Conservation (phyloP, 2,888 invertebrate species). For the Morpho deidamia region DNA sequence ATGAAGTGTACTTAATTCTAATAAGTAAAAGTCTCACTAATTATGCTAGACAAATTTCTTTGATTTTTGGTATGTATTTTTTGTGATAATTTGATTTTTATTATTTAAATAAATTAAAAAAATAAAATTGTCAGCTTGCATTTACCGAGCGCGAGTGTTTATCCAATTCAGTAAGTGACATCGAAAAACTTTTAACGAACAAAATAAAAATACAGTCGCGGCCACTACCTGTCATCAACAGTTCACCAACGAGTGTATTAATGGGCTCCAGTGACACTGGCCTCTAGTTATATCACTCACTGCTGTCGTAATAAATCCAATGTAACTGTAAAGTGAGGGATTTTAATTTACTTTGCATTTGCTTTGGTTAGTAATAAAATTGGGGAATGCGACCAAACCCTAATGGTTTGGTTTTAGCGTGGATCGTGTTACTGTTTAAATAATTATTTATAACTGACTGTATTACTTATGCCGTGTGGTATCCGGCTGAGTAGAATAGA, state of each 20-base stretch:
- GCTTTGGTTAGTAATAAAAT: slow-evolving; percentile 17
- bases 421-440: no score
- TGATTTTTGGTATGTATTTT: no score
- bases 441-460: no score
- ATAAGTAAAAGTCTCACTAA: no score
- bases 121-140: not conserved
- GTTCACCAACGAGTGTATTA: slow-evolving; percentile 41
- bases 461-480: no score
- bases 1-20: no score
- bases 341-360: slow-evolving; percentile 20
- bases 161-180: not conserved
- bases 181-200: slow-evolving; percentile 26
- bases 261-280: slow-evolving; percentile 6
- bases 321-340: slow-evolving; percentile 15
- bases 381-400: slow-evolving; percentile 7
- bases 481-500: no score
- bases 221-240: slow-evolving; percentile 48
- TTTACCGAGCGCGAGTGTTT: no score
- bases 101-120: no score
- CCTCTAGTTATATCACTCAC: slow-evolving; percentile 15
- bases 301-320: slow-evolving; percentile 22
- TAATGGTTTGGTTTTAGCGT: no score
- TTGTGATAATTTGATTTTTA: no score
- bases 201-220: not conserved
- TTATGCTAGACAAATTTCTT: no score